A percentile compares a stretch with the other conserved stretches of the same genome.
phyloP scores from a whole-genome alignment of 1,140 invertebrate species.

The Lordiphosa collinella region DNA sequence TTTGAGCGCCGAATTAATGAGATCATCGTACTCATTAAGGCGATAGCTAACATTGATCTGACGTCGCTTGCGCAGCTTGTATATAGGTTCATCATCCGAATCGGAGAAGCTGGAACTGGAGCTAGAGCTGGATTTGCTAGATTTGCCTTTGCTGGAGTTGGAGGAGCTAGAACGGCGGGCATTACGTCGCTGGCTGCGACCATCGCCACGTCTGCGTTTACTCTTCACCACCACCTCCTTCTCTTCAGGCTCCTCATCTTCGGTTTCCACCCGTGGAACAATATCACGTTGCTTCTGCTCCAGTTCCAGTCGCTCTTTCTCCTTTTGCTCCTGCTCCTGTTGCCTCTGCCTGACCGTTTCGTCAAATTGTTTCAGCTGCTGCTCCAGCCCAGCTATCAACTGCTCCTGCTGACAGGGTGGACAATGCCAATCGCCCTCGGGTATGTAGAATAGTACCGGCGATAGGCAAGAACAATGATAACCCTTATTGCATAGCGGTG shows the following conservation, averaged over 20 bases:
- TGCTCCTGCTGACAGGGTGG: constrained; percentile 94
- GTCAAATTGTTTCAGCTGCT: constrained; percentile 83
- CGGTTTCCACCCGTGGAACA: constrained; percentile 10
- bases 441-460: constrained; percentile 94
- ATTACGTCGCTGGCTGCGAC: constrained; percentile 68
- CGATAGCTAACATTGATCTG: constrained; percentile 89
- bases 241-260: constrained; percentile 33
- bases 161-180: constrained; percentile 26
- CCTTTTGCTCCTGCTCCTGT: constrained; percentile 84
- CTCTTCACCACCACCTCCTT: constrained; percentile 40
- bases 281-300: constrained; percentile 8
- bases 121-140: constrained; percentile 29
- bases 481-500: constrained; percentile 89
- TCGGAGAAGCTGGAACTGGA: constrained; percentile 81
- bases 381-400: constrained; percentile 86
- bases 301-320: constrained; percentile 37
- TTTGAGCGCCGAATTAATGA: constrained; percentile 95
- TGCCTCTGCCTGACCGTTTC: constrained; percentile 85
- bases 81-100: constrained; percentile 87
- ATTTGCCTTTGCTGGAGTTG: constrained; percentile 32
- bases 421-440: constrained; percentile 98
- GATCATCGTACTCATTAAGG: constrained; percentile 95
- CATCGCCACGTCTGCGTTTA: constrained; percentile 62
- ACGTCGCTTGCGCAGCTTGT: constrained; percentile 88
- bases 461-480: constrained; percentile 97